A percentile compares a stretch with the other conserved stretches of the same genome.
Evolutionary conservation across 2,113 vertebrate genomes (phyloP).

Genomic region (Halichoeres trimaculatus): DNA sequence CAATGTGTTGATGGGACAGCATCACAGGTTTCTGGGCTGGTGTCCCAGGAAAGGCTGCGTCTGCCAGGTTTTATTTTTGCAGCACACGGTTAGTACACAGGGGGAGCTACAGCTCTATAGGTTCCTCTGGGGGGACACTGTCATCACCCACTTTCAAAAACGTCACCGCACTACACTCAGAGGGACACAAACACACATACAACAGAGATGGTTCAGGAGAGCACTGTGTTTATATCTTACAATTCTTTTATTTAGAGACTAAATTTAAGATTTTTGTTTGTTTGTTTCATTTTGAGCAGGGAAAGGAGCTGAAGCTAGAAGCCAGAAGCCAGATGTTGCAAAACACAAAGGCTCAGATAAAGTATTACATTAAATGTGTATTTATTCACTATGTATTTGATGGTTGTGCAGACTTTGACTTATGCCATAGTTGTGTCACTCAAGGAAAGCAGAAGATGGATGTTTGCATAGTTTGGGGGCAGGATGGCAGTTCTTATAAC

Average conservation of each 20-base stretch:
- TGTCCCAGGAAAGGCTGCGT: constrained; percentile 21
- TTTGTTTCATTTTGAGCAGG: too few relatives aligned
- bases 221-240: too few relatives aligned
- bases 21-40: constrained; percentile 25
- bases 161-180: constrained; percentile 3
- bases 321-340: too few relatives aligned
- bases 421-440: not conserved
- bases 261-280: too few relatives aligned
- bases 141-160: constrained; percentile 33
- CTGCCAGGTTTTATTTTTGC: constrained; percentile 39
- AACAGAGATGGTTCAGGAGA: not conserved
- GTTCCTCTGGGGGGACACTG: constrained; percentile 20
- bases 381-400: too few relatives aligned
- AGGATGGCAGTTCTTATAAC: too few relatives aligned
- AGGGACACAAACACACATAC: not conserved
- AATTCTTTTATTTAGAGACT: too few relatives aligned
- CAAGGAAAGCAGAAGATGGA: not conserved
- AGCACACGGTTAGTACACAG: constrained; percentile 25
- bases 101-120: constrained; percentile 39
- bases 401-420: too few relatives aligned
- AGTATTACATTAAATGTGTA: too few relatives aligned
- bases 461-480: not conserved
- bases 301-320: too few relatives aligned
- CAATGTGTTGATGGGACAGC: constrained; percentile 31
- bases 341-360: too few relatives aligned